Percentiles rank a stretch among this genome's conserved stretches.
Conservation (phyloP, 2,797 vertebrate species). For the Acanthiza pusilla region DNA sequence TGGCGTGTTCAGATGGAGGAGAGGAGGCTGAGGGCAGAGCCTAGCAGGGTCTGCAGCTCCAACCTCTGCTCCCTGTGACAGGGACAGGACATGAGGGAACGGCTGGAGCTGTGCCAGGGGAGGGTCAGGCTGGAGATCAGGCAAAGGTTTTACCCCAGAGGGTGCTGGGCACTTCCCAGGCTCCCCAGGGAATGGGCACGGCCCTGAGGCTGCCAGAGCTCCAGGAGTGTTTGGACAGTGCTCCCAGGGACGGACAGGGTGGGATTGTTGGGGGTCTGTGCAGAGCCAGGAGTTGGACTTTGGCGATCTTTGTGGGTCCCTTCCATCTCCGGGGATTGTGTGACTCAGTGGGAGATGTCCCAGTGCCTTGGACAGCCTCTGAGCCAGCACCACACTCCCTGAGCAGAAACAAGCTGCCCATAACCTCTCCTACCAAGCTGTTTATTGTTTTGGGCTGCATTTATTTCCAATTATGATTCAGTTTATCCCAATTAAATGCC, state of each 20-base stretch:
- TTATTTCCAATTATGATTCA: slow-evolving; percentile 21
- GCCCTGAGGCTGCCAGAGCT: background rate
- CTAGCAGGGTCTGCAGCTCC: background rate
- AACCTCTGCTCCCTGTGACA: background rate
- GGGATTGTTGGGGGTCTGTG: background rate
- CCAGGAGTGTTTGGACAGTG: rapidly evolving
- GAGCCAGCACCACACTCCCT: background rate
- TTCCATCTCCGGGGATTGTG: background rate
- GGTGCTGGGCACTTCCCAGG: background rate
- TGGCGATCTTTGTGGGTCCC: background rate
- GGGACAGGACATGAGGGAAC: background rate
- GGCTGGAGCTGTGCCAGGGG: rapidly evolving
- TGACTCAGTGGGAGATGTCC: background rate
- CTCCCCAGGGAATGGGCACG: background rate
- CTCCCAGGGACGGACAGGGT: background rate
- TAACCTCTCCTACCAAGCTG: background rate
- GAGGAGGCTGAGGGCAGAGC: background rate
- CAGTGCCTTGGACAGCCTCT: background rate
- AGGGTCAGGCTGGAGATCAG: background rate
- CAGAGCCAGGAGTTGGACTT: background rate
- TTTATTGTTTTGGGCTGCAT: background rate
- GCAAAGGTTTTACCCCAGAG: background rate
- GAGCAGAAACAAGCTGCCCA: background rate
- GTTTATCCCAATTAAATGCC: slow-evolving; percentile 56
- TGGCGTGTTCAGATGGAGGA: background rate